Conservation (phyloP, 2,888 invertebrate genomes). For the Anthoptus insignis region DNA sequence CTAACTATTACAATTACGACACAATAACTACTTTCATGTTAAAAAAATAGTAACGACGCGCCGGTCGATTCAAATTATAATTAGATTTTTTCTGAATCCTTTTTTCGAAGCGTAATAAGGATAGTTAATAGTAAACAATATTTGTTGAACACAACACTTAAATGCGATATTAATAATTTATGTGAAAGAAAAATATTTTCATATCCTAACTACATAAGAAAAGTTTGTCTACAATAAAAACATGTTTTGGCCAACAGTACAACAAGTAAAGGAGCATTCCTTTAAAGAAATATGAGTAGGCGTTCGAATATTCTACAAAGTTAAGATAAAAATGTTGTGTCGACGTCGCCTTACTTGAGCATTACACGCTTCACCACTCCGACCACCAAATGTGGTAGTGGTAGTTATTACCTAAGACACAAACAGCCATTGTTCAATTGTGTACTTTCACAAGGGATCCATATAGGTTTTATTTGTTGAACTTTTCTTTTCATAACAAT, state of each 20-base stretch:
- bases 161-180: not conserved
- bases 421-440: not conserved
- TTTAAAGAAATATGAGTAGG: constrained; percentile 71
- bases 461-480: too few relatives aligned
- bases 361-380: constrained; percentile 8
- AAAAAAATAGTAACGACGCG: too few relatives aligned
- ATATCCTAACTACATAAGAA: constrained; percentile 10
- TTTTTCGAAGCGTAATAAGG: too few relatives aligned
- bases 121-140: too few relatives aligned
- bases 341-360: constrained; percentile 54
- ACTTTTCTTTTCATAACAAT: too few relatives aligned
- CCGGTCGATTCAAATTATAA: too few relatives aligned
- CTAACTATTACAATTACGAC: too few relatives aligned
- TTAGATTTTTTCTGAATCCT: too few relatives aligned
- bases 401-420: not conserved
- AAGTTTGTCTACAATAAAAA: not conserved
- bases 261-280: constrained; percentile 53
- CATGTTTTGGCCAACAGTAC: constrained; percentile 54
- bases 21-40: too few relatives aligned
- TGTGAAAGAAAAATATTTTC: constrained; percentile 12
- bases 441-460: not conserved
- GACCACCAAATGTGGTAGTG: not conserved
- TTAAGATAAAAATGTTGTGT: constrained; percentile 65
- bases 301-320: constrained; percentile 68
- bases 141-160: not conserved